These are phyloP conservation scores for Daphoenositta chrysoptera DNA, from an alignment of 2,113 vertebrate species.

Conservation along the genomic window DNA sequence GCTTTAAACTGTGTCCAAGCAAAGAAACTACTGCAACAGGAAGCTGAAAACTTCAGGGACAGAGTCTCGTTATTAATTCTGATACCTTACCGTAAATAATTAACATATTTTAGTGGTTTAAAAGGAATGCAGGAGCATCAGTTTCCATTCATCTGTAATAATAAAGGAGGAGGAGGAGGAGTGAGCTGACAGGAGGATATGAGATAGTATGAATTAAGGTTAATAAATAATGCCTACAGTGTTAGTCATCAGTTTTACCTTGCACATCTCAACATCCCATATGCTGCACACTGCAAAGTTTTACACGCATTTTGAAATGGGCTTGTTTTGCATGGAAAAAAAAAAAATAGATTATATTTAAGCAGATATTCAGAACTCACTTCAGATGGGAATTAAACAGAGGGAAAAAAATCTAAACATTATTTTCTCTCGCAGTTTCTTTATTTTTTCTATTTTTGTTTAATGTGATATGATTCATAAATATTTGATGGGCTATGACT, in stretches of 20 bases:
- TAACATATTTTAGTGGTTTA: slow-evolving; percentile 19
- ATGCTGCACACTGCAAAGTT: neutral
- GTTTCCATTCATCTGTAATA: slow-evolving; percentile 29
- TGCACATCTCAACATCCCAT: neutral
- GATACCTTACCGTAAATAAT: neutral
- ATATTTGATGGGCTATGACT: neutral
- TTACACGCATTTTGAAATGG: neutral
- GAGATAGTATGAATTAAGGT: slow-evolving; percentile 17
- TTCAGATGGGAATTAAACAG: neutral
- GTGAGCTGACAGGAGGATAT: slow-evolving; percentile 29
- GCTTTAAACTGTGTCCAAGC: neutral
- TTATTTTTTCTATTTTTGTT: slow-evolving; percentile 10
- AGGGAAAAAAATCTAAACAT: neutral
- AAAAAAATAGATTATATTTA: neutral
- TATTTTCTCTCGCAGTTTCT: neutral
- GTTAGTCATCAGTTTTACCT: slow-evolving; percentile 32
- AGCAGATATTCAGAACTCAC: neutral
- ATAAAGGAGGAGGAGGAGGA: neutral
- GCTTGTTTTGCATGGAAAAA: neutral
- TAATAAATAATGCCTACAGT: slow-evolving; percentile 25
- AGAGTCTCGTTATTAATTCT: neutral
- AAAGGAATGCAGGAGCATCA: slow-evolving; percentile 28
- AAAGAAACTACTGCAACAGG: neutral
- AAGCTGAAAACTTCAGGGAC: neutral
- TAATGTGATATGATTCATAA: neutral